Conservation (phyloP, 2,888 invertebrate genomes). For the Polydesmus complanatus region DNA sequence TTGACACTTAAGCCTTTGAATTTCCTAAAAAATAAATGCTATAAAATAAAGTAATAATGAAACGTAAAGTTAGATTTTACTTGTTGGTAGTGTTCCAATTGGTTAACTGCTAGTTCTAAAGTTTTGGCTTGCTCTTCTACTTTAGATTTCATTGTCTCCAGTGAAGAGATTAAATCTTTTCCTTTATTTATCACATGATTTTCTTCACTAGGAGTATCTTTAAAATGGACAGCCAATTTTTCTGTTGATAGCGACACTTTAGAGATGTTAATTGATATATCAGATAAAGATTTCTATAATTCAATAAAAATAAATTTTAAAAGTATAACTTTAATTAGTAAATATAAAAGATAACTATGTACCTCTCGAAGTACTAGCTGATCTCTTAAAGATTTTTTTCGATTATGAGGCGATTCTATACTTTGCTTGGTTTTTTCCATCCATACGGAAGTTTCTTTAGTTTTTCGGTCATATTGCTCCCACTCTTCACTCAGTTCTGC, state of each 20-base stretch:
- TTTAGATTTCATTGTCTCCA: constrained; percentile 49
- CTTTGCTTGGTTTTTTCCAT: constrained; percentile 67
- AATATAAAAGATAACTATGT: constrained; percentile 3
- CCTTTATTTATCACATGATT: constrained; percentile 57
- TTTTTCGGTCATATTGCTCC: constrained; percentile 88
- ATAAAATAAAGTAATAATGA: neutral
- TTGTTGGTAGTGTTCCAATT: constrained; percentile 74
- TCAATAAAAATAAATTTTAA: neutral
- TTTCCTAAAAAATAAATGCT: constrained; percentile 42
- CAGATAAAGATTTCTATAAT: constrained; percentile 57
- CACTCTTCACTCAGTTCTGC: constrained; percentile 89
- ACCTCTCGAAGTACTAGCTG: constrained; percentile 64
- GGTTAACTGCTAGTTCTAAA: constrained; percentile 60
- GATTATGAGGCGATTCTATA: constrained; percentile 64
- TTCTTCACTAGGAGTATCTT: constrained; percentile 45
- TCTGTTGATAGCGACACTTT: constrained; percentile 78
- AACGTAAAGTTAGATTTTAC: constrained; percentile 25
- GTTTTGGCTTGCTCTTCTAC: constrained; percentile 50
- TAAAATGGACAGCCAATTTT: constrained; percentile 56
- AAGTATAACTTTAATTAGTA: neutral
- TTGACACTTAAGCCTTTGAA: constrained; percentile 66
- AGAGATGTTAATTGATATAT: constrained; percentile 75
- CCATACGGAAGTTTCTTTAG: constrained; percentile 78
- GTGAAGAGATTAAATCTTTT: constrained; percentile 49
- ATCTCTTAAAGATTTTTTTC: constrained; percentile 74